These are phyloP conservation scores for Drosophila sucinea DNA, from an alignment of 1,140 invertebrate species.

Conservation along the genomic window DNA sequence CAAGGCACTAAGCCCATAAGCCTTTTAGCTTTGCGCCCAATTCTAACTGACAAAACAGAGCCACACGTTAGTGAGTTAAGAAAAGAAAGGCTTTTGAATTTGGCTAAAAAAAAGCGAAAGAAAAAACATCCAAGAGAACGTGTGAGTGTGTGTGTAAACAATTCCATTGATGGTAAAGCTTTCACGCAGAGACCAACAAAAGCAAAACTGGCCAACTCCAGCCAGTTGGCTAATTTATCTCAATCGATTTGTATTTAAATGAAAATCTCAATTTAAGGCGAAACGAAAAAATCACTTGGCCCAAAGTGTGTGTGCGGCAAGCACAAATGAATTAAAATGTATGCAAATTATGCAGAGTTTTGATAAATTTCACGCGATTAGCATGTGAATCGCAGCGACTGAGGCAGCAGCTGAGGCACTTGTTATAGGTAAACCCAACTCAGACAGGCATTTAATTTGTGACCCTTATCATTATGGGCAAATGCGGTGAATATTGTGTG, in stretches of 20 bases:
- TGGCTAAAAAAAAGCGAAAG: conserved; percentile 41
- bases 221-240: conserved; percentile 66
- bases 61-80: conserved; percentile 15
- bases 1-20: conserved; percentile 63
- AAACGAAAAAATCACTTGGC: conserved; percentile 39
- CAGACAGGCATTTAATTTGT: conserved; percentile 64
- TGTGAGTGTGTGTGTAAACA: conserved; percentile 19
- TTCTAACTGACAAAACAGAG: conserved; percentile 71
- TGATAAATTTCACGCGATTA: conserved; percentile 75
- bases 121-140: conserved; percentile 4
- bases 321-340: conserved; percentile 40
- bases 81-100: conserved; percentile 75
- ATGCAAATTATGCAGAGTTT: conserved; percentile 59
- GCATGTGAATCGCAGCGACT: conserved; percentile 65
- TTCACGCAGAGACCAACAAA: conserved; percentile 56
- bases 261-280: conserved; percentile 59
- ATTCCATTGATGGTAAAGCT: conserved; percentile 55
- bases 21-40: conserved; percentile 79
- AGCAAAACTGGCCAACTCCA: conserved; percentile 14
- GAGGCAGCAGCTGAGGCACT: conserved; percentile 46
- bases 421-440: conserved; percentile 37
- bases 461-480: conserved; percentile 67
- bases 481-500: conserved; percentile 51
- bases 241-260: conserved; percentile 78
- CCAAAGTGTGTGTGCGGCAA: conserved; percentile 50